phyloP scores from a whole-genome alignment of 1,140 invertebrate genomes.

The Cotesia chilonis region DNA sequence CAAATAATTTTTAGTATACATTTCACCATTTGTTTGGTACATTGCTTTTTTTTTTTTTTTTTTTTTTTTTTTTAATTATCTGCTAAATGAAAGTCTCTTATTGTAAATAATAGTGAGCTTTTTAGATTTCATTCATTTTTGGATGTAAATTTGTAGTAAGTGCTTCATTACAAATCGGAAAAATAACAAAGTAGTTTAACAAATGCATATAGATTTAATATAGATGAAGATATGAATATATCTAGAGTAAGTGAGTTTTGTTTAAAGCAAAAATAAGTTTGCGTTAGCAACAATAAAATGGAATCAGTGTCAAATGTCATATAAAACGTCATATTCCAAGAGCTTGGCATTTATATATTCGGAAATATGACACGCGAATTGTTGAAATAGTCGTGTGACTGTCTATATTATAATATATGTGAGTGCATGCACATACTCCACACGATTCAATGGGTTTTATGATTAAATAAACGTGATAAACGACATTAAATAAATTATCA shows the following conservation, averaged over 20 bases:
- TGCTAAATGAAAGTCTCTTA: too few species aligned
- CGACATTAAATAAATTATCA: not conserved
- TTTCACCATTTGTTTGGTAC: too few species aligned
- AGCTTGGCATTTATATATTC: slow-evolving; percentile 16
- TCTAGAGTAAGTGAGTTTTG: not conserved
- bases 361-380: slow-evolving; percentile 4
- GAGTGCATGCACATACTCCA: not conserved
- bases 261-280: slow-evolving; percentile 10
- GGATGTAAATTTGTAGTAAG: too few species aligned
- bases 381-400: not conserved
- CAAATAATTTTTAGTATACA: too few species aligned
- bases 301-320: slow-evolving; percentile 23
- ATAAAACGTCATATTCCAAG: slow-evolving; percentile 9
- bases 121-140: too few species aligned
- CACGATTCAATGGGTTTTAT: slow-evolving; percentile 12
- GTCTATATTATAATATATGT: not conserved
- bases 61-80: too few species aligned
- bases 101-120: too few species aligned
- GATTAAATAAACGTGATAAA: slow-evolving; percentile 21
- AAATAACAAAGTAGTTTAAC: not conserved
- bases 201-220: not conserved
- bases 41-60: too few species aligned
- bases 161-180: too few species aligned
- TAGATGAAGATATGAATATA: slow-evolving; percentile 1
- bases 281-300: not conserved